Evolutionary conservation across 1,140 invertebrate genomes (phyloP).

Genomic region (Drosophila suzukii): DNA sequence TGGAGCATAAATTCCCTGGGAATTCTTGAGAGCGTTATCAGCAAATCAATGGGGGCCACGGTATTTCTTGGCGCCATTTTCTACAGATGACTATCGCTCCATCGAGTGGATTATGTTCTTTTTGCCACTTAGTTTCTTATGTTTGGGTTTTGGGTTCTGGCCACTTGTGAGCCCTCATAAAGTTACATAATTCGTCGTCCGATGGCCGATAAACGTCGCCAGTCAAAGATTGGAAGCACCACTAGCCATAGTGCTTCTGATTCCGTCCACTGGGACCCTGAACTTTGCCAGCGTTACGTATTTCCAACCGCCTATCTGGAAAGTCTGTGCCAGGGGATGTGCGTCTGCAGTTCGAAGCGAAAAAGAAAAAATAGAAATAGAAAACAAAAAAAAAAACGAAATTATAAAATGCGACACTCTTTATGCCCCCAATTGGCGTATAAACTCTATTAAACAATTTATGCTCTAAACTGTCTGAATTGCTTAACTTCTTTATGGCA

Average conservation of each 20-base stretch:
- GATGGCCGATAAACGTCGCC: constrained; percentile 5
- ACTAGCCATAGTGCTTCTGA: constrained; percentile 8
- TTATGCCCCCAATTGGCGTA: constrained; percentile 54
- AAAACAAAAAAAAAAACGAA: neutral
- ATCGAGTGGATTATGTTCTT: constrained; percentile 27
- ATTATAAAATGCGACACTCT: constrained; percentile 49
- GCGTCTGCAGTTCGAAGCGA: constrained; percentile 6
- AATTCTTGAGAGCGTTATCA: neutral
- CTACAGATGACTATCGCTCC: constrained; percentile 18
- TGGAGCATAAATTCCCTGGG: neutral
- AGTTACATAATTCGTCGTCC: constrained; percentile 29
- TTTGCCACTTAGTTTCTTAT: neutral
- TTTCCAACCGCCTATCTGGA: constrained; percentile 15
- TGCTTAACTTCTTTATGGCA: constrained; percentile 74
- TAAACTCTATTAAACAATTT: constrained; percentile 77
- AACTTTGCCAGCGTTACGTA: constrained; percentile 18
- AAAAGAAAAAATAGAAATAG: neutral
- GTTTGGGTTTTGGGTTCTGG: constrained; percentile 13
- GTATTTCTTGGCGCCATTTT: constrained; percentile 12
- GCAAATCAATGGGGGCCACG: neutral
- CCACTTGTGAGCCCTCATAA: constrained; percentile 28
- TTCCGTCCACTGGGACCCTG: constrained; percentile 11
- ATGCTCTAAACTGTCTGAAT: constrained; percentile 70
- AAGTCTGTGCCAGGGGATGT: neutral
- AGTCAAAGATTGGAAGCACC: constrained; percentile 15